Base-by-base conservation (phyloP, 2,113 vertebrate genomes). In the Empidonax alnorum region DNA sequence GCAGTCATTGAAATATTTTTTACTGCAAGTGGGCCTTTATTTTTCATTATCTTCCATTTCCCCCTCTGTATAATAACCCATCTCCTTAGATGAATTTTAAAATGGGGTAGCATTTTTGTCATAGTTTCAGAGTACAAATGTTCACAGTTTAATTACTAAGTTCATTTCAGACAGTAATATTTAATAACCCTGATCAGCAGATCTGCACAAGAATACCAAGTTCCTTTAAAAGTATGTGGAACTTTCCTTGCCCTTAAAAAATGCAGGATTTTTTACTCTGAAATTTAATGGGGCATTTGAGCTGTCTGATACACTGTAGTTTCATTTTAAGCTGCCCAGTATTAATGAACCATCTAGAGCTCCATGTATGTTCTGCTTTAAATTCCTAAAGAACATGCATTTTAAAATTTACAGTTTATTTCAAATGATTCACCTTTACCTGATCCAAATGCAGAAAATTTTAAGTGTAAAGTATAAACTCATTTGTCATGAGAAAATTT, bases 281-380 rank as follows among this genome's bases (percentile, higher is more conserved):
- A 94, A 88, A 77, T 90, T 86, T 94, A 90, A 66, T 78, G 68
- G 87, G n/a, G 41, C 67, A 61, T 97, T 50, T 94, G 80, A 73
- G 37, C 58, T 92, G 65, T 84, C 75, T 91, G 83, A 87, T 96
- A 72, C 33, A 90, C 49, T 93, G 47, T 63, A 59, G 86, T 96
- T 98, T 97, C 72, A 79, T 97, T 97, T 97, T 96, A 96, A 96
- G 71, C 31, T 82, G 58, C 68, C 73, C 44, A 52, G n/a, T 85
- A 83, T 95, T 97, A 96, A 90, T 87, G 74, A 97, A 95, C 80
- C 82, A 87, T 59, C 80, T 91, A 93, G 44, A 44, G 37, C 55
- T 88, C 35, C 66, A 28, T 77, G 37, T 77, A 67, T 76, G 39
- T 89, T 84, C 58, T 94, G 20, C 80, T 83, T 86, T 95, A 89